Percentiles rank a stretch among this genome's conserved stretches.
These are phyloP conservation scores for Phocides pigmalion DNA, from an alignment of 1,140 invertebrate genomes.

Conservation along the genomic window DNA sequence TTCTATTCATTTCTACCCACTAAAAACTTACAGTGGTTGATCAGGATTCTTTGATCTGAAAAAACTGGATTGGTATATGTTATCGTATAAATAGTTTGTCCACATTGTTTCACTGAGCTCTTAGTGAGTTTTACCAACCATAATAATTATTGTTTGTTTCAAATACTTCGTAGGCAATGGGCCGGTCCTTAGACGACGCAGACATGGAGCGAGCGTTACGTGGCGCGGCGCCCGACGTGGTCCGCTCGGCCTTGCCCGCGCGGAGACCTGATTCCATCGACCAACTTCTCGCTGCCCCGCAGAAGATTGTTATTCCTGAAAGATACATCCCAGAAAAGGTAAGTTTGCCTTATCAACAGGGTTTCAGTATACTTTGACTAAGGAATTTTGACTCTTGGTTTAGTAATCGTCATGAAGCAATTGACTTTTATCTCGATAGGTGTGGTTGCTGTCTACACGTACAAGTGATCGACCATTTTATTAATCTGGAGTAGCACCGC, in stretches of 20 bases:
- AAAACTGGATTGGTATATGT: too few relatives aligned
- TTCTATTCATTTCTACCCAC: too few relatives aligned
- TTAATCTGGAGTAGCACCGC: too few relatives aligned
- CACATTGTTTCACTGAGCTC: too few relatives aligned
- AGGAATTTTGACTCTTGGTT: slow-evolving; percentile 7
- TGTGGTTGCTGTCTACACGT: too few relatives aligned
- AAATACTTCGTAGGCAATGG: slow-evolving; percentile 55
- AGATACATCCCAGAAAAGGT: slow-evolving; percentile 95
- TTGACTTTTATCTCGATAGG: too few relatives aligned
- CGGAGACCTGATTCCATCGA: slow-evolving; percentile 90
- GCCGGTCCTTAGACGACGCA: slow-evolving; percentile 91
- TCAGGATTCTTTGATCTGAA: too few relatives aligned
- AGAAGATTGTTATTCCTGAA: slow-evolving; percentile 96
- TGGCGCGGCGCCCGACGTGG: slow-evolving; percentile 87
- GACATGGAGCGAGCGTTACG: slow-evolving; percentile 92
- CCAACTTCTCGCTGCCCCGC: slow-evolving; percentile 92
- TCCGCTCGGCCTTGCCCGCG: slow-evolving; percentile 89
- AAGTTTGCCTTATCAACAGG: slow-evolving; percentile 31
- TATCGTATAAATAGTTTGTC: too few relatives aligned
- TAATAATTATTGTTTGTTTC: slow-evolving; percentile 7
- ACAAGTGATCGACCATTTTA: too few relatives aligned
- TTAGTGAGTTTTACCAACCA: too few relatives aligned
- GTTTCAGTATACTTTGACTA: not conserved
- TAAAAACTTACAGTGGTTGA: too few relatives aligned
- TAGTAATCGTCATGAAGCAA: too few relatives aligned